Conservation (phyloP, 2,797 vertebrate genomes). For the Ficedula albicollis region DNA sequence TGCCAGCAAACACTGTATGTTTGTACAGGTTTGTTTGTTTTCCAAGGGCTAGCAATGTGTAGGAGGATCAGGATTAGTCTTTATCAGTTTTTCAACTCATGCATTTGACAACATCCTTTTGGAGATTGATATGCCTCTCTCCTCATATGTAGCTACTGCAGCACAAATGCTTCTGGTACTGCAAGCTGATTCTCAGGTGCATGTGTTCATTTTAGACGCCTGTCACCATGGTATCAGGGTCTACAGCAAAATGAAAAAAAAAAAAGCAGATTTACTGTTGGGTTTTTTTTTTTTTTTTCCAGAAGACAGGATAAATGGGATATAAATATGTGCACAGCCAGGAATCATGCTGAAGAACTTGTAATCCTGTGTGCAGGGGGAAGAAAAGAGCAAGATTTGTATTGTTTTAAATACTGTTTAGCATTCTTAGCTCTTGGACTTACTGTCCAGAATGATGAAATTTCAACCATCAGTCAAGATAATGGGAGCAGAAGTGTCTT, state of each 20-base stretch:
- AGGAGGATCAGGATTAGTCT: neutral
- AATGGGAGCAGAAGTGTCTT: neutral
- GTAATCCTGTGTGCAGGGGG: neutral
- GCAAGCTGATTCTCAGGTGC: neutral
- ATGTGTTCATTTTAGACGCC: neutral
- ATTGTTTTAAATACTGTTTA: neutral
- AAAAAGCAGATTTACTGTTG: neutral
- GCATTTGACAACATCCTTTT: neutral
- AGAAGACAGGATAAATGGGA: neutral
- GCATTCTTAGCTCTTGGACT: neutral
- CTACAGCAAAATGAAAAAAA: neutral
- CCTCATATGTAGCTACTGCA: neutral
- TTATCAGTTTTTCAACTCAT: neutral
- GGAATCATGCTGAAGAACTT: neutral
- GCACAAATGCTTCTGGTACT: neutral
- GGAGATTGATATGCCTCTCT: neutral
- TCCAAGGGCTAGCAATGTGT: neutral
- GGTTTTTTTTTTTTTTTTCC: neutral
- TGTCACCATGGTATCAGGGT: neutral
- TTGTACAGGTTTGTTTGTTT: conserved; percentile 27
- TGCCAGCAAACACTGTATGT: neutral
- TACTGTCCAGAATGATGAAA: neutral
- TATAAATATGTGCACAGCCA: neutral
- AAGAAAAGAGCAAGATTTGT: neutral
- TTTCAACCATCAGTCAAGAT: neutral